Evolutionary conservation across 2,888 invertebrate genomes (phyloP).

Genomic region (Serripes groenlandicus): DNA sequence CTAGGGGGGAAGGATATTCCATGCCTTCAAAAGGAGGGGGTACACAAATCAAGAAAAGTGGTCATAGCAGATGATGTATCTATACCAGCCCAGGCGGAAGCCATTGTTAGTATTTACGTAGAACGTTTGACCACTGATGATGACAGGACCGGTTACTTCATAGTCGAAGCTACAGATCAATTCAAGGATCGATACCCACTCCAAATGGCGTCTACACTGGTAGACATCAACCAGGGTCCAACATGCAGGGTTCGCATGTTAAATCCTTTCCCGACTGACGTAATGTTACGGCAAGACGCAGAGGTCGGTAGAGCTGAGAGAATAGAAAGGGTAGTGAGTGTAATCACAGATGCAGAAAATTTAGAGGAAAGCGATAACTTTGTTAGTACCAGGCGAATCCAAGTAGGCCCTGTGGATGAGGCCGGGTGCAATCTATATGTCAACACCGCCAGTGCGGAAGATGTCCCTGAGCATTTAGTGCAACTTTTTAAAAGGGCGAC

Average conservation of each 20-base stretch:
- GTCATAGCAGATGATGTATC: constrained; percentile 10
- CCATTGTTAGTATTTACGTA: constrained; percentile 39
- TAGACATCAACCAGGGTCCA: constrained; percentile 29
- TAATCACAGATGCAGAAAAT: constrained; percentile 16
- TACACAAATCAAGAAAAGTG: neutral
- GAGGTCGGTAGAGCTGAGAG: constrained; percentile 29
- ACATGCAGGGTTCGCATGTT: constrained; percentile 31
- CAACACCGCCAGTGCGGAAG: neutral
- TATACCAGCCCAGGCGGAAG: constrained; percentile 23
- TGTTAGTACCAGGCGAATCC: constrained; percentile 1
- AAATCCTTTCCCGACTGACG: constrained; percentile 27
- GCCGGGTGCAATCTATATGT: neutral
- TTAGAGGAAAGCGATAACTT: constrained; percentile 7
- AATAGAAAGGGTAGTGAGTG: constrained; percentile 1
- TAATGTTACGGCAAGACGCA: constrained; percentile 29
- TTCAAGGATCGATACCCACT: constrained; percentile 19
- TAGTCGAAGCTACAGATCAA: too few relatives aligned
- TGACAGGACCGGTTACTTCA: too few relatives aligned
- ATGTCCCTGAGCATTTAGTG: neutral
- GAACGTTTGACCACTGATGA: constrained; percentile 41
- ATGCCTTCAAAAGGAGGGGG: neutral
- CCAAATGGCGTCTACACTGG: constrained; percentile 37
- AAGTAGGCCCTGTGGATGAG: neutral
- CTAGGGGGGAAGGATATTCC: neutral
- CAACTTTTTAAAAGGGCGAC: constrained; percentile 4